phyloP scores from a whole-genome alignment of 2,113 vertebrate species.

The Cephalopterus ornatus region DNA sequence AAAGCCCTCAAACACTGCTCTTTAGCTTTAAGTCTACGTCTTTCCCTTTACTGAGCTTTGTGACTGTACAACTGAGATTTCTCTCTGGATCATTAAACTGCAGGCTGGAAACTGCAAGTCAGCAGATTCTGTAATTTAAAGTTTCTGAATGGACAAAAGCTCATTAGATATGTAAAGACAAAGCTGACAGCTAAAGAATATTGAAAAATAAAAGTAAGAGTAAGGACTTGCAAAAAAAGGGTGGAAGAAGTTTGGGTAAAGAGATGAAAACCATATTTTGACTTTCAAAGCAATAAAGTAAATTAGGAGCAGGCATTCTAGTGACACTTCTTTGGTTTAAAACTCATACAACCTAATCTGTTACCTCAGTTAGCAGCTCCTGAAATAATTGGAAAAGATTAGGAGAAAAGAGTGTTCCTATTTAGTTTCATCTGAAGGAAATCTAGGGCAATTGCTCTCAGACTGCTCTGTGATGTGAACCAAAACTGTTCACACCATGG shows the following conservation, averaged over 20 bases:
- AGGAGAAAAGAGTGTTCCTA: background rate
- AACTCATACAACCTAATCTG: background rate
- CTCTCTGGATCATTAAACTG: constrained; percentile 25
- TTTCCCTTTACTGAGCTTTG: background rate
- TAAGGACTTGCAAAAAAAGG: background rate
- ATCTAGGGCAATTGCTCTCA: constrained; percentile 23
- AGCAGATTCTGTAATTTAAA: constrained; percentile 36
- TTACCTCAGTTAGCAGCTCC: background rate
- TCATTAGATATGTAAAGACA: constrained; percentile 26
- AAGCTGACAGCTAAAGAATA: constrained; percentile 6
- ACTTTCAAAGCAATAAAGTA: background rate
- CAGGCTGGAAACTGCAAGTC: constrained; percentile 22
- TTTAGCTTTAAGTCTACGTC: background rate
- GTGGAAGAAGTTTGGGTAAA: background rate
- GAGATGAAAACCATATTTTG: background rate
- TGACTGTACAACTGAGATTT: constrained; percentile 20
- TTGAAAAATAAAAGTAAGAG: background rate
- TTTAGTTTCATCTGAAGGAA: constrained; percentile 23
- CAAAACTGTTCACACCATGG: background rate
- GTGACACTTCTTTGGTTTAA: background rate
- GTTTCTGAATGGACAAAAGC: constrained; percentile 39
- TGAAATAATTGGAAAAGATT: constrained; percentile 15
- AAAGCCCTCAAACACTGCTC: background rate
- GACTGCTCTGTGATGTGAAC: background rate
- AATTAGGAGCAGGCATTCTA: background rate